phyloP scores from a whole-genome alignment of 2,113 vertebrate species.

The Hemichromis elongatus region DNA sequence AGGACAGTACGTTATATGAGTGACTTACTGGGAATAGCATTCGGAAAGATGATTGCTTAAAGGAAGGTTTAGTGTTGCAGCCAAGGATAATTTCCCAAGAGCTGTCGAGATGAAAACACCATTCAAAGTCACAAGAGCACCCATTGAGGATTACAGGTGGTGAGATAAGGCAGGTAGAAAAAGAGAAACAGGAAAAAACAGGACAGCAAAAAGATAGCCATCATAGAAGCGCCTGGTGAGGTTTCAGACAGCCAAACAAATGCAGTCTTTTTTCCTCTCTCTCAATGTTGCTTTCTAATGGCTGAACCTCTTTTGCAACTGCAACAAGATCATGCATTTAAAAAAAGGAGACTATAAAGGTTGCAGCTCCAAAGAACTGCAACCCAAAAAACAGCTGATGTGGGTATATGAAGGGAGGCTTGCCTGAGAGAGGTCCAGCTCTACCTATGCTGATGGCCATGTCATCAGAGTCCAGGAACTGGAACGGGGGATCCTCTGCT shows the following conservation, averaged over 20 bases:
- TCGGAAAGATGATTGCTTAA: background rate
- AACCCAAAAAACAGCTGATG: background rate
- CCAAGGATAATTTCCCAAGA: background rate
- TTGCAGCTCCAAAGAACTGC: background rate
- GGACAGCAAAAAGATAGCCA: slow-evolving; percentile 11
- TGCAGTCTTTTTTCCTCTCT: background rate
- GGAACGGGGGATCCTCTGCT: slow-evolving; percentile 47
- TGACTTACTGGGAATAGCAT: background rate
- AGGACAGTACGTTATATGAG: background rate
- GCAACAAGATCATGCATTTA: background rate
- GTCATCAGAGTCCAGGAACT: slow-evolving; percentile 57
- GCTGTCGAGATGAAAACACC: background rate
- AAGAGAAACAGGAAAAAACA: background rate
- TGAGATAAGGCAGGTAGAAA: background rate
- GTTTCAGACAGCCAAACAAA: background rate
- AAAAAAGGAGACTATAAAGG: background rate
- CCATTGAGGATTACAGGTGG: background rate
- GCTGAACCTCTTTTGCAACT: background rate
- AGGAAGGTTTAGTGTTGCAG: background rate
- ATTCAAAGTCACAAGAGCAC: background rate
- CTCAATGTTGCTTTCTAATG: accelerated
- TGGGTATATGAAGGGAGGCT: slow-evolving; percentile 83
- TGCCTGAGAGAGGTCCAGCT: slow-evolving; percentile 84
- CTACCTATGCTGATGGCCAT: slow-evolving; percentile 94
- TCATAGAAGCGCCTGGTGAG: slow-evolving; percentile 33